Percentiles rank a stretch among this genome's conserved stretches.
Conservation (phyloP, 2,797 vertebrate genomes). For the Calcarius lapponicus region DNA sequence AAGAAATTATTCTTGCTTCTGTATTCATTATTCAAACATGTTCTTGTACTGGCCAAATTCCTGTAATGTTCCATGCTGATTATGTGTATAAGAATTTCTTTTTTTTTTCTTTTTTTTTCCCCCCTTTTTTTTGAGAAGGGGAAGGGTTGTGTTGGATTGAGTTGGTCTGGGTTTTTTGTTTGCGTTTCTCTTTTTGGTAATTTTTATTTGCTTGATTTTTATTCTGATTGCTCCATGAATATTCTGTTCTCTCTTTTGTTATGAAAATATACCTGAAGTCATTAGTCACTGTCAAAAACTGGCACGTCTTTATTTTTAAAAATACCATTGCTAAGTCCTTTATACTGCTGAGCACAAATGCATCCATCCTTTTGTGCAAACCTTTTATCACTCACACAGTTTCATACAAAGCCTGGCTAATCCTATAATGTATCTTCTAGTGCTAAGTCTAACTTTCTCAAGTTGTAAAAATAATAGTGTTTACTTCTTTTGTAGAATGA, state of each 20-base stretch:
- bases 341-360: not conserved
- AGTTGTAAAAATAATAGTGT: not conserved
- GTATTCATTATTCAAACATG: not conserved
- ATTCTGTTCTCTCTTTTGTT: not conserved
- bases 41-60: not conserved
- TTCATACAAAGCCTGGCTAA: not conserved
- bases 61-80: not conserved
- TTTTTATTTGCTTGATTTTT: not conserved
- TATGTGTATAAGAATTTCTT: not conserved
- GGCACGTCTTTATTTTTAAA: not conserved
- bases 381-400: not conserved
- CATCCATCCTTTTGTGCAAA: not conserved
- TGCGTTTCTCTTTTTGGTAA: not conserved
- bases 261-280: not conserved
- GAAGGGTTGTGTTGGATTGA: fast-evolving
- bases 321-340: not conserved
- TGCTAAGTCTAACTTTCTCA: not conserved
- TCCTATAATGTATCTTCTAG: not conserved
- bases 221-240: not conserved
- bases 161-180: not conserved
- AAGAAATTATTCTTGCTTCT: not conserved
- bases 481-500: not conserved
- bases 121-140: fast-evolving
- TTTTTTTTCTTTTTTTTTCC: too few species aligned
- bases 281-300: not conserved